phyloP scores from a whole-genome alignment of 2,113 vertebrate species.

The Empidonax alnorum region DNA sequence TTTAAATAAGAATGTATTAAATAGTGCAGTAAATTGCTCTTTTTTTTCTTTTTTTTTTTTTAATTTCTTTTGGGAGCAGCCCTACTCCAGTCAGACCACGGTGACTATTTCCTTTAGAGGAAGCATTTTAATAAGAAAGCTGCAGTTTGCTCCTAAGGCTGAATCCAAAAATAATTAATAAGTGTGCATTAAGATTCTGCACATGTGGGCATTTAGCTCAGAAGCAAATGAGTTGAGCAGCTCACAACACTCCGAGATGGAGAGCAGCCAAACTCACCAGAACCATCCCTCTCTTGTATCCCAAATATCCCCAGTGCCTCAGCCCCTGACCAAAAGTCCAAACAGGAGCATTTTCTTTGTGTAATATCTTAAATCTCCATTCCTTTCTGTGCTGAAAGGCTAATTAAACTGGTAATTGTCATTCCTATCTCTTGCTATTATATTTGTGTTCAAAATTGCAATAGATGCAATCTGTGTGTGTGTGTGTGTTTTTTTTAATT shows the following conservation, averaged over 20 bases:
- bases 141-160: background rate
- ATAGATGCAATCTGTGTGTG: conserved; percentile 25
- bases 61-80: background rate
- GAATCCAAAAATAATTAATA: background rate
- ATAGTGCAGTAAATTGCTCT: background rate
- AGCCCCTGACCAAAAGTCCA: background rate
- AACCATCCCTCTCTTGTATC: background rate
- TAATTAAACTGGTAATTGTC: conserved; percentile 52
- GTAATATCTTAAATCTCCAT: background rate
- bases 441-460: conserved; percentile 47
- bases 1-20: background rate
- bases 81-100: background rate
- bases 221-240: background rate
- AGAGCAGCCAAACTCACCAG: background rate
- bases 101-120: background rate
- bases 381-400: background rate
- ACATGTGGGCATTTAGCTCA: background rate
- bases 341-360: background rate
- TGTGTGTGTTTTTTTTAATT: background rate
- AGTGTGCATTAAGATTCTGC: background rate
- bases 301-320: background rate
- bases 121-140: conserved; percentile 5
- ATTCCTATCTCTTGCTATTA: conserved; percentile 25
- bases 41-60: background rate
- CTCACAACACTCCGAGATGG: background rate